A percentile compares a stretch with the other conserved stretches of the same genome.
These are phyloP conservation scores for Hylaeus volcanicus DNA, from an alignment of 1,140 invertebrate species.

Conservation along the genomic window DNA sequence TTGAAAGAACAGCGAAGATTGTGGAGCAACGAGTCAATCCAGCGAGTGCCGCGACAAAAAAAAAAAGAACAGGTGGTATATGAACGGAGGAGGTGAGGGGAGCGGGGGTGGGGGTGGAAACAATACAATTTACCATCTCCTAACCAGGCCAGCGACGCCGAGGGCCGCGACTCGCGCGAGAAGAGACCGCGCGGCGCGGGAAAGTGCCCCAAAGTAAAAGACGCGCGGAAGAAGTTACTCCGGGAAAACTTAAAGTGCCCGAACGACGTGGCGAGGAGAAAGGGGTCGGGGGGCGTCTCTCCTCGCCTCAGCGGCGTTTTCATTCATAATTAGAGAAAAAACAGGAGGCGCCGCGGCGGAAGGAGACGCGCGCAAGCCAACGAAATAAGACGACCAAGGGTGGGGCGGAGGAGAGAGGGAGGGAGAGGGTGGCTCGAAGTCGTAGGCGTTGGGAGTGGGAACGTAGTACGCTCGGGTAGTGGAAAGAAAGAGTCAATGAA, in stretches of 20 bases:
- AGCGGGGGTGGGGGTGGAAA: not conserved
- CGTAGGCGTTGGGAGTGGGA: not conserved
- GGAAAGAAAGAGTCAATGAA: constrained; percentile 81
- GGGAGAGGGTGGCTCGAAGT: not conserved
- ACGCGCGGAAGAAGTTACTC: not conserved
- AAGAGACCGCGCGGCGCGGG: no score
- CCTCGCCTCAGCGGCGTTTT: constrained; percentile 66
- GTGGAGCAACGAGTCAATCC: not conserved
- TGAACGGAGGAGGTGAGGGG: not conserved
- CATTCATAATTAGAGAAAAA: constrained; percentile 81
- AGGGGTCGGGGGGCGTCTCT: not conserved
- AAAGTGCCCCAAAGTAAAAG: constrained; percentile 27
- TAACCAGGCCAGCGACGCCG: constrained; percentile 28
- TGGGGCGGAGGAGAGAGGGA: not conserved
- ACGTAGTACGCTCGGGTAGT: constrained; percentile 77
- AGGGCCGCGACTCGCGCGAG: not conserved
- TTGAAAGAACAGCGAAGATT: no score
- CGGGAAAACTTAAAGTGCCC: constrained; percentile 8
- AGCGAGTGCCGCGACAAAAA: not conserved
- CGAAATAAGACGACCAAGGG: constrained; percentile 29
- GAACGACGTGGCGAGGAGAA: not conserved
- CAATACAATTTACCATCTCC: constrained; percentile 33
- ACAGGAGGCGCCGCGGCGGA: constrained; percentile 55
- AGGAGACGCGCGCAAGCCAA: constrained; percentile 14
- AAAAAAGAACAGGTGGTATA: not conserved